Percentiles rank a stretch among this genome's conserved stretches.
These are phyloP conservation scores for Umimayanthus chanpuru DNA, from an alignment of 92 coral and sea anemone genomes.

Conservation along the genomic window DNA sequence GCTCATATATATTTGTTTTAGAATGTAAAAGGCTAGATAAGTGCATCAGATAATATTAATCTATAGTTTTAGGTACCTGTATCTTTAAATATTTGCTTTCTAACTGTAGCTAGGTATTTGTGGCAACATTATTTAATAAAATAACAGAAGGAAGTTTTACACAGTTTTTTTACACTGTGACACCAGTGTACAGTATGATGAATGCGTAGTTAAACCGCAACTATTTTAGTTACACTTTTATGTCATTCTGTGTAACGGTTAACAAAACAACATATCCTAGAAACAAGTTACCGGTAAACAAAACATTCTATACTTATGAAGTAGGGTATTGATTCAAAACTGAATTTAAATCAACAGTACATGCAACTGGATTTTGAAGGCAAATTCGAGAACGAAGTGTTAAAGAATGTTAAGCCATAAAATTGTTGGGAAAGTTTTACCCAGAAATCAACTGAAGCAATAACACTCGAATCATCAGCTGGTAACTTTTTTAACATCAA, in stretches of 20 bases:
- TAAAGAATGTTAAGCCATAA: too few species aligned
- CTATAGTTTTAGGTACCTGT: background rate
- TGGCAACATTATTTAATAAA: background rate
- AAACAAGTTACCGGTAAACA: background rate
- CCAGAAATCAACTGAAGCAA: too few species aligned
- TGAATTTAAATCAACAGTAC: constrained; percentile 12
- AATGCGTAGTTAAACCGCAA: background rate
- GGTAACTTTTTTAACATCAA: too few species aligned
- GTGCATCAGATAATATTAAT: background rate
- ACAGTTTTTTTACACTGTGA: constrained; percentile 14
- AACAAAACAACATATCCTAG: background rate
- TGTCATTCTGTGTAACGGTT: constrained; percentile 6
- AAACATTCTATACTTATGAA: constrained; percentile 3
- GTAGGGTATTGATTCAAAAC: constrained; percentile 13
- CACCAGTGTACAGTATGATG: constrained; percentile 13
- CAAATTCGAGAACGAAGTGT: background rate
- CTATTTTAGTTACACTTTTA: background rate
- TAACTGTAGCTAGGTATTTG: constrained; percentile 6
- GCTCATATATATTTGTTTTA: background rate
- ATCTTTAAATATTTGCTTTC: constrained; percentile 7
- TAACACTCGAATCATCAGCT: too few species aligned
- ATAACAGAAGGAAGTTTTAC: background rate
- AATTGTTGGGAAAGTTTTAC: too few species aligned
- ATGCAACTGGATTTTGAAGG: background rate
- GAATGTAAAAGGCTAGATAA: background rate